Percentiles rank a stretch among this genome's conserved stretches.
phyloP scores from a whole-genome alignment of 2,113 vertebrate species.

The Bubo scandiacus region DNA sequence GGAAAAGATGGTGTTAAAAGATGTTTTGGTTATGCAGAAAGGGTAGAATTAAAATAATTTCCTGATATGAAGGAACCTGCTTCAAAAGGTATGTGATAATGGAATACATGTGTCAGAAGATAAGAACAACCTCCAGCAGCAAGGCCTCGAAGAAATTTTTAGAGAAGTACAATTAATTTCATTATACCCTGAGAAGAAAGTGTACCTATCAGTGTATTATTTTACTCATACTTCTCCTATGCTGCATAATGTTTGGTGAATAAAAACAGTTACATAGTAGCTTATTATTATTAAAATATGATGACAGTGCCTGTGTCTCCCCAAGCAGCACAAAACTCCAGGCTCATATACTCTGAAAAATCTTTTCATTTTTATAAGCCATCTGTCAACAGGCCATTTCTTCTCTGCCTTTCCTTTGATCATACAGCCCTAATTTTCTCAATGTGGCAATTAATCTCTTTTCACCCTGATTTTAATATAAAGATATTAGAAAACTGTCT shows the following conservation, averaged over 20 bases:
- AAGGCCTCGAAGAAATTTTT: neutral
- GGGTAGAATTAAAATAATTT: neutral
- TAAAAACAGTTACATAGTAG: neutral
- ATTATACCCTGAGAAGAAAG: neutral
- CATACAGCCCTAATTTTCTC: slow-evolving; percentile 42
- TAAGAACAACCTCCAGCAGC: neutral
- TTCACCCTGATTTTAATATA: neutral
- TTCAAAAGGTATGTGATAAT: neutral
- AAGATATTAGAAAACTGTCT: slow-evolving; percentile 26
- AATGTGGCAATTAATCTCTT: slow-evolving; percentile 32
- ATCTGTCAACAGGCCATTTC: slow-evolving; percentile 49
- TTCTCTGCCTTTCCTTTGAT: slow-evolving; percentile 33
- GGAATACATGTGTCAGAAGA: neutral
- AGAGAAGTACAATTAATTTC: slow-evolving; percentile 4
- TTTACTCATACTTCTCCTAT: neutral
- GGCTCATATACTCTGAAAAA: neutral
- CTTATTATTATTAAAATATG: slow-evolving; percentile 40
- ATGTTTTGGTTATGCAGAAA: neutral
- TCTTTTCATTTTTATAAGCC: slow-evolving; percentile 42
- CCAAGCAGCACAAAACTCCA: slow-evolving; percentile 16
- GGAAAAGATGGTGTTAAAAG: neutral
- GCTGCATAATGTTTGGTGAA: neutral
- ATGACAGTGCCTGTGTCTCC: neutral
- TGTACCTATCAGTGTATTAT: neutral
- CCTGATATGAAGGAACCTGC: neutral